Evolutionary conservation across 2,888 invertebrate genomes (phyloP).

Genomic region (Aphodius granarius): DNA sequence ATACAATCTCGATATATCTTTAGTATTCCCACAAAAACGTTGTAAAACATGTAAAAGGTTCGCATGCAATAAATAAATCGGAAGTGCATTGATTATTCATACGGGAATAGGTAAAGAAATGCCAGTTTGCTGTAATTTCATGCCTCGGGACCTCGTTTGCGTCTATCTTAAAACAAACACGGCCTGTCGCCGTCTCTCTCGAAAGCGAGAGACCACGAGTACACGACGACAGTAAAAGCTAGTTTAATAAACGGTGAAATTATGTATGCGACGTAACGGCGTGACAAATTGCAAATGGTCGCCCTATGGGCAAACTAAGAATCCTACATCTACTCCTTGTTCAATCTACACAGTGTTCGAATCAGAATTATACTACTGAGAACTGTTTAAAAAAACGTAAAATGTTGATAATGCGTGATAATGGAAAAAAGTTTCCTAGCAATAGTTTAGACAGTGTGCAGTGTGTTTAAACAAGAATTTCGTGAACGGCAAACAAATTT

Average conservation of each 20-base stretch:
- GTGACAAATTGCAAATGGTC: slow-evolving; percentile 13
- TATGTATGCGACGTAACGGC: slow-evolving; percentile 1
- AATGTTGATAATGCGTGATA: too few species aligned
- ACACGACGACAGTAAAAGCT: neutral
- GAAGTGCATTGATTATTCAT: neutral
- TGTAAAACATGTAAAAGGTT: too few species aligned
- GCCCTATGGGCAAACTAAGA: neutral
- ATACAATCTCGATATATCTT: too few species aligned
- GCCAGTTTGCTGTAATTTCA: neutral
- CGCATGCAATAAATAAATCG: neutral
- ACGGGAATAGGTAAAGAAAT: neutral
- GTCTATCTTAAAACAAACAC: neutral
- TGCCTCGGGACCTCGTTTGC: neutral
- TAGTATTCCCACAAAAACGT: too few species aligned
- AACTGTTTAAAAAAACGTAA: too few species aligned
- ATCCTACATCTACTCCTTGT: neutral
- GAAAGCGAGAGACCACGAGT: neutral
- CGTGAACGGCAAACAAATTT: too few species aligned
- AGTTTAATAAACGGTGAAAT: slow-evolving; percentile 5
- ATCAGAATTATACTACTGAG: too few species aligned
- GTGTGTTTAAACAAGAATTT: too few species aligned
- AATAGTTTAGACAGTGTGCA: too few species aligned
- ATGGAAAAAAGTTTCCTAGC: too few species aligned
- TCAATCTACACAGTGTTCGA: neutral
- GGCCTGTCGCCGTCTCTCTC: neutral